Evolutionary conservation across 2,113 vertebrate species (phyloP).

Genomic region (Bos indicus): DNA sequence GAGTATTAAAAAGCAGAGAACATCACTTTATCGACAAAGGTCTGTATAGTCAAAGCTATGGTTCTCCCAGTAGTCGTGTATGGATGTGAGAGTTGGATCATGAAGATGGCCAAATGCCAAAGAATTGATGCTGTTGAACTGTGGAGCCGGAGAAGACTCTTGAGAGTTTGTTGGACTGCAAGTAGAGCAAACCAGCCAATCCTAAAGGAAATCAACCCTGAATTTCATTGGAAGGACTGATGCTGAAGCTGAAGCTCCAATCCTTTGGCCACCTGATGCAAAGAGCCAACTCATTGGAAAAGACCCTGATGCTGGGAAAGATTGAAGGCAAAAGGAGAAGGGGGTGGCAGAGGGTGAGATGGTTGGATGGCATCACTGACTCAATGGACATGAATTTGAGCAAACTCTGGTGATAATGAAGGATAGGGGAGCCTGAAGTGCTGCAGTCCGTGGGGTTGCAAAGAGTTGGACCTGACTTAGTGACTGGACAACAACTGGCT

Average conservation of each 20-base stretch:
- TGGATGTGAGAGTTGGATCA: background rate
- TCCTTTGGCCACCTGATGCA: background rate
- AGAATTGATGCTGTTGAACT: background rate
- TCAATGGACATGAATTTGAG: background rate
- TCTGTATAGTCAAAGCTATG: background rate
- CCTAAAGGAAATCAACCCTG: background rate
- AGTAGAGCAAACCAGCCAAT: background rate
- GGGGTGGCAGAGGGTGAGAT: rapidly evolving
- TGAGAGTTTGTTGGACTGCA: background rate
- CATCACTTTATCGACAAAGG: background rate
- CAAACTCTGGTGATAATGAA: background rate
- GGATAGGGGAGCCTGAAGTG: background rate
- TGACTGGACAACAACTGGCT: background rate
- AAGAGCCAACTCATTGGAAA: background rate
- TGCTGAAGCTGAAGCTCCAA: background rate
- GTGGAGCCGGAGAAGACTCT: background rate
- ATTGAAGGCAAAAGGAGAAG: background rate
- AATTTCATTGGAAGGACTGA: background rate
- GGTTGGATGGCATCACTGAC: background rate
- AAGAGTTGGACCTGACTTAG: background rate
- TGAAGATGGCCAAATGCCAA: background rate
- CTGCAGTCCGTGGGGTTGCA: background rate
- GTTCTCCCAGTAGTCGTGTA: background rate
- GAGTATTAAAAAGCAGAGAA: background rate
- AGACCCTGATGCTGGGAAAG: background rate